phyloP scores from a whole-genome alignment of 2,797 vertebrate genomes.

The Percopsis omiscomaycus region DNA sequence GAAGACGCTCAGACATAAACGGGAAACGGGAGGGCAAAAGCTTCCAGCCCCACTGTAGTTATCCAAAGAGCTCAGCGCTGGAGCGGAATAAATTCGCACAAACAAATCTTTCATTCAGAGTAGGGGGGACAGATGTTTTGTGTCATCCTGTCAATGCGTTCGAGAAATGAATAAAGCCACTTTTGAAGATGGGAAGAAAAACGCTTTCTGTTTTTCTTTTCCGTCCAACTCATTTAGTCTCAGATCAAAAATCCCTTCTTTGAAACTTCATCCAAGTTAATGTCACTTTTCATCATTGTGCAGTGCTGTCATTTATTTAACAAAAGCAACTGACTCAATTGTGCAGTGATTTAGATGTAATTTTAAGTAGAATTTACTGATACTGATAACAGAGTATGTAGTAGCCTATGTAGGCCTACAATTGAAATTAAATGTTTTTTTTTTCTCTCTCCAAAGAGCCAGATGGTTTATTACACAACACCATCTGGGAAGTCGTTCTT shows the following conservation, averaged over 20 bases:
- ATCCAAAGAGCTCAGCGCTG: slow-evolving; percentile 16
- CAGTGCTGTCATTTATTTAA: slow-evolving; percentile 24
- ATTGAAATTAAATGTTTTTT: no score
- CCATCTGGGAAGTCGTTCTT: no score
- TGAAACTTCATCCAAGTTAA: slow-evolving; percentile 44
- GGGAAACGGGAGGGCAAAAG: neutral
- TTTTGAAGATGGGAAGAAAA: neutral
- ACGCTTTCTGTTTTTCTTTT: neutral
- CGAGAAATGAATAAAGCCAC: neutral
- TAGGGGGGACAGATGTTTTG: slow-evolving; percentile 29
- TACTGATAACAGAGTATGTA: no score
- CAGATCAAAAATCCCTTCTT: slow-evolving; percentile 16
- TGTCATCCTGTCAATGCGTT: slow-evolving; percentile 21
- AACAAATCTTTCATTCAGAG: slow-evolving; percentile 13
- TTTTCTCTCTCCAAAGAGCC: no score
- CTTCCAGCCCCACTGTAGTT: slow-evolving; percentile 10
- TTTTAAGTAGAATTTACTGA: no score
- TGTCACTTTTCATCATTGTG: slow-evolving; percentile 29
- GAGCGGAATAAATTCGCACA: slow-evolving; percentile 35
- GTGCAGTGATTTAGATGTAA: no score
- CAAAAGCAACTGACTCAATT: no score
- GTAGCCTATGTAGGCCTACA: no score
- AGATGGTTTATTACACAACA: no score
- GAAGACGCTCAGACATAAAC: slow-evolving; percentile 20
- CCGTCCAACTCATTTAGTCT: neutral